These are phyloP conservation scores for Caranx ignobilis DNA, from an alignment of 2,113 vertebrate genomes.

Conservation along the genomic window DNA sequence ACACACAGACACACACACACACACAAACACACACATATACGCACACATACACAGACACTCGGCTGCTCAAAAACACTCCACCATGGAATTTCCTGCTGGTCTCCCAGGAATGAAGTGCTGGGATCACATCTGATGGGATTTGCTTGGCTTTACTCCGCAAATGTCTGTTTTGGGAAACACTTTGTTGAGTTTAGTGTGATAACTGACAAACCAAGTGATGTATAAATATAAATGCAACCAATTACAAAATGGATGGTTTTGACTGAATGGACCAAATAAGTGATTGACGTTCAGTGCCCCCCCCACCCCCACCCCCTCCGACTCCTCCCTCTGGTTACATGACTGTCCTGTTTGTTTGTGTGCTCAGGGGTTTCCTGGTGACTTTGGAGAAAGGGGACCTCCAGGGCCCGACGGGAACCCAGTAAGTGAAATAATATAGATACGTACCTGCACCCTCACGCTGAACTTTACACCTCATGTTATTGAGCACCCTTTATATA, in stretches of 20 bases:
- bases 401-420: slow-evolving; percentile 96
- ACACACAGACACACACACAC: slow-evolving; percentile 3
- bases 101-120: slow-evolving; percentile 64
- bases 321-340: slow-evolving; percentile 20
- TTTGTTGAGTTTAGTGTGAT: slow-evolving; percentile 35
- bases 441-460: neutral
- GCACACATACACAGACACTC: neutral
- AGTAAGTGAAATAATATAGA: slow-evolving; percentile 85
- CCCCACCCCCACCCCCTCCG: neutral
- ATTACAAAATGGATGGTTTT: slow-evolving; percentile 13
- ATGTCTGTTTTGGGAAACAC: slow-evolving; percentile 57
- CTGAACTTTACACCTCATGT: neutral
- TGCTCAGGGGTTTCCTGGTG: slow-evolving; percentile 94
- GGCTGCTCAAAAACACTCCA: slow-evolving; percentile 65
- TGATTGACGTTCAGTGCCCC: neutral
- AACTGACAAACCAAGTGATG: neutral
- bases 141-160: slow-evolving; percentile 51
- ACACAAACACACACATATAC: neutral
- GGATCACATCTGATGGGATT: slow-evolving; percentile 58
- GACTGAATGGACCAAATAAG: slow-evolving; percentile 5
- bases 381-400: slow-evolving; percentile 93
- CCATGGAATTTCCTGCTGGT: slow-evolving; percentile 77
- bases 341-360: slow-evolving; percentile 55
- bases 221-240: slow-evolving; percentile 6
- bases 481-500: no score